Percentiles rank a stretch among this genome's conserved stretches.
Conservation (phyloP, 2,113 vertebrate species). For the Menidia beryllina region DNA sequence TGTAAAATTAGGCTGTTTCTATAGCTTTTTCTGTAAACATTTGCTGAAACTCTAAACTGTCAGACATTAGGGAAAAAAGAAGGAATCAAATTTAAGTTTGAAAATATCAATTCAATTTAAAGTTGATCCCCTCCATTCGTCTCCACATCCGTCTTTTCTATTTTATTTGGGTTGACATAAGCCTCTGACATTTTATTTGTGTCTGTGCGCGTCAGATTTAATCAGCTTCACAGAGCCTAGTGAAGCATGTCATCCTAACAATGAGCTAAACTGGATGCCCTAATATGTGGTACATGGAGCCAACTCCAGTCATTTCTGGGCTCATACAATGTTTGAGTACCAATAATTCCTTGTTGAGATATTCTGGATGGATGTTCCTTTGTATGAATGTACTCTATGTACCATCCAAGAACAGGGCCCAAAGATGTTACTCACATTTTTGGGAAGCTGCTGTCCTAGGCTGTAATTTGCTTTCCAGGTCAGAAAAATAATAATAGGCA, state of each 20-base stretch:
- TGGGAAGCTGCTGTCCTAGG: conserved; percentile 17
- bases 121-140: conserved; percentile 3
- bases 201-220: conserved; percentile 47
- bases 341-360: neutral
- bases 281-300: conserved; percentile 1
- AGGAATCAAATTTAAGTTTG: conserved; percentile 13
- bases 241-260: conserved; percentile 25
- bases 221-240: conserved; percentile 41
- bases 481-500: conserved; percentile 45
- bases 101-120: conserved; percentile 19
- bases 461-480: conserved; percentile 46
- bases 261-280: neutral
- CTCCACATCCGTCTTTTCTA: conserved; percentile 32
- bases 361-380: conserved; percentile 6
- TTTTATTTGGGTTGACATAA: conserved; percentile 44
- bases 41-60: conserved; percentile 5
- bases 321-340: conserved; percentile 18
- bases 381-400: neutral
- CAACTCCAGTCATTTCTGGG: neutral
- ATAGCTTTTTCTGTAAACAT: neutral
- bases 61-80: conserved; percentile 8
- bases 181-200: conserved; percentile 52
- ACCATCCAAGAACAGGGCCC: conserved; percentile 34
- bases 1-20: neutral
- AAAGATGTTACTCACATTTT: conserved; percentile 25